These are phyloP conservation scores for Micropoecilia bifurca DNA, from an alignment of 2,797 vertebrate species.

Conservation along the genomic window DNA sequence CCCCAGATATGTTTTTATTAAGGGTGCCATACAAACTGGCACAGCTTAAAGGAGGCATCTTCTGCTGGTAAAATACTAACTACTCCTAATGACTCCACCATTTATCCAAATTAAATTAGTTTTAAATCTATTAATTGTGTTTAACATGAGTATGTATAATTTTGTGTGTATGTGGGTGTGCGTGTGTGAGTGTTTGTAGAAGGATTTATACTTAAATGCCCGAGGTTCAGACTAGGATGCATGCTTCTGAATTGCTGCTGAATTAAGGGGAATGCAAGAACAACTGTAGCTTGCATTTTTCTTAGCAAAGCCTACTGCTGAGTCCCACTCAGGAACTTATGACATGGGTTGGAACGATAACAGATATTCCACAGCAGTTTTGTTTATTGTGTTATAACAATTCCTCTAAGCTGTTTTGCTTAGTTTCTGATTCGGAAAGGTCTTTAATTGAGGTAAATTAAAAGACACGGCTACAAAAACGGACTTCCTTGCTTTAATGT, in stretches of 20 bases:
- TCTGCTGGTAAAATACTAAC: background rate
- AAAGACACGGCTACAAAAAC: background rate
- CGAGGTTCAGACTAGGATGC: conserved; percentile 46
- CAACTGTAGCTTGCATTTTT: conserved; percentile 62
- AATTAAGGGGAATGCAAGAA: conserved; percentile 36
- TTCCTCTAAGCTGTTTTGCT: background rate
- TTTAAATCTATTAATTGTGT: background rate
- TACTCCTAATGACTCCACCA: background rate
- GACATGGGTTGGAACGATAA: conserved; percentile 74
- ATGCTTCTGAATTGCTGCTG: conserved; percentile 47
- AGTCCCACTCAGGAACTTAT: conserved; percentile 33
- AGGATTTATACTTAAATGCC: conserved; percentile 29
- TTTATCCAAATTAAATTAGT: background rate
- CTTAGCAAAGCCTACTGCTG: conserved; percentile 56
- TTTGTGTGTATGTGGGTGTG: background rate
- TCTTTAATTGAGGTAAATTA: background rate
- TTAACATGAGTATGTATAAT: background rate
- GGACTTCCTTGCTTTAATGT: background rate
- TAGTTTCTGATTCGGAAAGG: background rate
- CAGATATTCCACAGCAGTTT: background rate
- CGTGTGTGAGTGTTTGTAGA: background rate
- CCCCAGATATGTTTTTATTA: background rate
- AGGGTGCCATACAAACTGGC: too few species aligned
- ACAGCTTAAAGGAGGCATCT: too few species aligned
- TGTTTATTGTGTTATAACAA: background rate